A percentile compares a stretch with the other conserved stretches of the same genome.
Conservation (phyloP, 2,797 vertebrate species). For the Chiloscyllium punctatum region DNA sequence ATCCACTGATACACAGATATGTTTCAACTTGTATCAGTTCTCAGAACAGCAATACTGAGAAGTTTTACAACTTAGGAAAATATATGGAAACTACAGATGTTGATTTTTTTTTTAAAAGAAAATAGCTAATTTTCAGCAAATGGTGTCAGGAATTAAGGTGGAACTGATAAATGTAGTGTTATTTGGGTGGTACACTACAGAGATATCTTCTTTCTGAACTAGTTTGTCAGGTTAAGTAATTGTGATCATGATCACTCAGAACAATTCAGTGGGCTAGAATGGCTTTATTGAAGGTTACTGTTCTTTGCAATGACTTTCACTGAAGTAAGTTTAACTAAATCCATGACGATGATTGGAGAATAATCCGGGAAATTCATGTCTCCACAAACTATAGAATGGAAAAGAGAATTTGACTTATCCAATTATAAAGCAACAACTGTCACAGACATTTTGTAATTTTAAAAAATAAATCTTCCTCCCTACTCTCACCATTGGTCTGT, state of each 20-base stretch:
- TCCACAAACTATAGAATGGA: neutral
- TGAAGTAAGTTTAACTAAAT: neutral
- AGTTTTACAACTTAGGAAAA: neutral
- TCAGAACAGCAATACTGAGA: neutral
- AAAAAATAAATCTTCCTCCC: too few relatives aligned
- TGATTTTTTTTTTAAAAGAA: neutral
- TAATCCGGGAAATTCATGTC: neutral
- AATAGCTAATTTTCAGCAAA: too few relatives aligned
- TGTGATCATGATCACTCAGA: neutral
- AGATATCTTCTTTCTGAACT: neutral
- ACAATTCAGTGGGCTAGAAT: neutral
- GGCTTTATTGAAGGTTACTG: neutral
- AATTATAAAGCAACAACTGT: neutral
- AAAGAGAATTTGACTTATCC: neutral
- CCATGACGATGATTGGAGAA: neutral
- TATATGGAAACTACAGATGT: neutral
- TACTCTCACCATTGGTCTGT: too few relatives aligned
- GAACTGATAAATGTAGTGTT: neutral
- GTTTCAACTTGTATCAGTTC: neutral
- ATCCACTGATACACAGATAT: neutral
- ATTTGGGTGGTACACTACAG: neutral
- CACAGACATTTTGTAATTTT: too few relatives aligned
- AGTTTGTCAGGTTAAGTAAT: neutral
- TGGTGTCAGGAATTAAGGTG: neutral
- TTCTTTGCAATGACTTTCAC: neutral